A percentile compares a stretch with the other conserved stretches of the same genome.
phyloP scores from a whole-genome alignment of 1,140 invertebrate genomes.

The Ceratina calcarata region DNA sequence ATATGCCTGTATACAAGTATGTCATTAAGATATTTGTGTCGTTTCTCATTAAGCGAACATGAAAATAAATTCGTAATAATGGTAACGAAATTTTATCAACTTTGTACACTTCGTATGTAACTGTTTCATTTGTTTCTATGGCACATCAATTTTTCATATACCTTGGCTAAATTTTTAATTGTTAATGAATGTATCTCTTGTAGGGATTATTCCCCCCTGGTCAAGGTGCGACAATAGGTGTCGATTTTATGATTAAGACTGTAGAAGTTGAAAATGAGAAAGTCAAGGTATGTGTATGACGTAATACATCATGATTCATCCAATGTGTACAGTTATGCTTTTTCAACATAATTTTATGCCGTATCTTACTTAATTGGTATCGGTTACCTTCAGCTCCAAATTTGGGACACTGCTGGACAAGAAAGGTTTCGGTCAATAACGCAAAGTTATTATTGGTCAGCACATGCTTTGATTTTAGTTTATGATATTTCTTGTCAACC shows the following conservation, averaged over 20 bases:
- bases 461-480: slow-evolving; percentile 97
- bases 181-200: slow-evolving; percentile 36
- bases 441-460: slow-evolving; percentile 98
- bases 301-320: slow-evolving; percentile 32
- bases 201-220: slow-evolving; percentile 96
- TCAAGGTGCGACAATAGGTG: slow-evolving; percentile 99
- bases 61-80: not conserved
- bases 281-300: slow-evolving; percentile 89
- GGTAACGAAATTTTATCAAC: not conserved
- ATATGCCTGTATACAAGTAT: not conserved
- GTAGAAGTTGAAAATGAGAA: slow-evolving; percentile 99
- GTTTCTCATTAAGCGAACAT: not conserved
- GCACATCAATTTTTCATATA: not conserved
- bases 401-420: slow-evolving; percentile 99
- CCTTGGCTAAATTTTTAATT: no score
- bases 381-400: slow-evolving; percentile 88
- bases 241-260: slow-evolving; percentile 99
- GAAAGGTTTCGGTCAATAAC: slow-evolving; percentile 98
- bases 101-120: not conserved
- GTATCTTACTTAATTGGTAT: not conserved
- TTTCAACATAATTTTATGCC: slow-evolving; percentile 1
- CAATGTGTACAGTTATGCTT: not conserved
- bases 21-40: not conserved
- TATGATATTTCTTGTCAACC: slow-evolving; percentile 99
- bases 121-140: slow-evolving; percentile 1